These are phyloP conservation scores for Zosterops japonicus DNA, from an alignment of 2,113 vertebrate species.

Conservation along the genomic window DNA sequence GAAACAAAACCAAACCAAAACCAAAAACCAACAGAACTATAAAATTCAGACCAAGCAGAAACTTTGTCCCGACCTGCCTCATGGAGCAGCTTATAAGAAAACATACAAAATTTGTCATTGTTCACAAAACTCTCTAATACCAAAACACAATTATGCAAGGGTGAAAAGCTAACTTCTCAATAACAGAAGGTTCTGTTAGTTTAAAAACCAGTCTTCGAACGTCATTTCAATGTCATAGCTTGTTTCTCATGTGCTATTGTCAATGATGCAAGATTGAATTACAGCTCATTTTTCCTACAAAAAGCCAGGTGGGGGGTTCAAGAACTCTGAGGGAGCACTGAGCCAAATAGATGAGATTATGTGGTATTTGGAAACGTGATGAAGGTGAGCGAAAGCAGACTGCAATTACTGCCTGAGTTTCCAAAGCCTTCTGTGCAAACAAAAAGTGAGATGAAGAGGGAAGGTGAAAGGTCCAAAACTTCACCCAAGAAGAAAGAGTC, in stretches of 20 bases:
- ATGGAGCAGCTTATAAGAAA: background rate
- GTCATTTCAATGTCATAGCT: background rate
- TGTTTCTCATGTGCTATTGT: background rate
- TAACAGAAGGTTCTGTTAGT: background rate
- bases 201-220: slow-evolving; percentile 17
- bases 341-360: slow-evolving; percentile 27
- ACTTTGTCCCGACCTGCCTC: slow-evolving; percentile 47
- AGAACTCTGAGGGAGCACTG: background rate
- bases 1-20: background rate
- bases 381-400: slow-evolving; percentile 19
- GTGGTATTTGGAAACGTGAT: slow-evolving; percentile 27
- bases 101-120: background rate
- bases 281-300: slow-evolving; percentile 7
- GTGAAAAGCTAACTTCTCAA: slow-evolving; percentile 18
- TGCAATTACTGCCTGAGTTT: background rate
- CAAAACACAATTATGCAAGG: background rate
- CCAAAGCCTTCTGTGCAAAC: slow-evolving; percentile 6
- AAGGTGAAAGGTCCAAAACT: background rate
- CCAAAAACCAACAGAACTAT: background rate
- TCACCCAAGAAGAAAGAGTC: background rate
- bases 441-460: background rate
- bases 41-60: slow-evolving; percentile 14
- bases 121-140: background rate
- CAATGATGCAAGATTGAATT: slow-evolving; percentile 41
- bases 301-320: slow-evolving; percentile 19